Evolutionary conservation across 2,888 invertebrate genomes (phyloP).

Genomic region (Atethmia centrago): DNA sequence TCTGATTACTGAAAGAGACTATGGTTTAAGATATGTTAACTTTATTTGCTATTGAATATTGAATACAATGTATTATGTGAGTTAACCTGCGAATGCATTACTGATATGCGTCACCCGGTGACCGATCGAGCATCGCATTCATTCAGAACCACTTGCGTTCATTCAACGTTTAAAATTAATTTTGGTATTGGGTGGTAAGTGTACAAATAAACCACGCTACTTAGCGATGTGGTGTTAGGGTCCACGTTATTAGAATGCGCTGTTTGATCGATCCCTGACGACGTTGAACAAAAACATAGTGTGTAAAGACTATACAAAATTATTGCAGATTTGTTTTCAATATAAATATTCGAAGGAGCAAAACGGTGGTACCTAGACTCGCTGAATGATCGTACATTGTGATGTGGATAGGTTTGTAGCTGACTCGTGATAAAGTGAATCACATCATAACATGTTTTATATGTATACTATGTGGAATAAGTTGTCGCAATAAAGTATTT

Average conservation of each 20-base stretch:
- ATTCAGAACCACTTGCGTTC: constrained; percentile 66
- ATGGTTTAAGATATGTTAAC: constrained; percentile 91
- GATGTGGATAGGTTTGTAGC: constrained; percentile 90
- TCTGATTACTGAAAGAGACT: constrained; percentile 90
- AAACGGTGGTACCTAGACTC: constrained; percentile 80
- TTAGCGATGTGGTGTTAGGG: constrained; percentile 74
- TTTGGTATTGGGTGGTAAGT: constrained; percentile 65
- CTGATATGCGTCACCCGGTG: constrained; percentile 83
- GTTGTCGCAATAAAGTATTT: constrained; percentile 91
- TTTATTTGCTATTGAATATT: constrained; percentile 90
- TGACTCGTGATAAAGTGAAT: constrained; percentile 89
- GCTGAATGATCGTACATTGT: constrained; percentile 86
- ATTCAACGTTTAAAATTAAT: constrained; percentile 63
- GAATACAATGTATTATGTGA: constrained; percentile 90
- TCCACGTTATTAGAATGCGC: constrained; percentile 76
- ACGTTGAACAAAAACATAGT: constrained; percentile 89
- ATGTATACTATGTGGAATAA: constrained; percentile 90
- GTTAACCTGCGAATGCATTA: constrained; percentile 87
- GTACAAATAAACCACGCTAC: constrained; percentile 72
- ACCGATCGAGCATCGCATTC: constrained; percentile 81
- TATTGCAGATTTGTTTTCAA: constrained; percentile 85
- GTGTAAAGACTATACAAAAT: constrained; percentile 88
- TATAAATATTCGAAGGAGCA: constrained; percentile 75
- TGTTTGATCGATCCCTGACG: constrained; percentile 85
- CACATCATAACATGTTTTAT: constrained; percentile 90